A percentile compares a stretch with the other conserved stretches of the same genome.
Conservation (phyloP, 2,113 vertebrate genomes). For the Poeciliopsis turrubarensis region DNA sequence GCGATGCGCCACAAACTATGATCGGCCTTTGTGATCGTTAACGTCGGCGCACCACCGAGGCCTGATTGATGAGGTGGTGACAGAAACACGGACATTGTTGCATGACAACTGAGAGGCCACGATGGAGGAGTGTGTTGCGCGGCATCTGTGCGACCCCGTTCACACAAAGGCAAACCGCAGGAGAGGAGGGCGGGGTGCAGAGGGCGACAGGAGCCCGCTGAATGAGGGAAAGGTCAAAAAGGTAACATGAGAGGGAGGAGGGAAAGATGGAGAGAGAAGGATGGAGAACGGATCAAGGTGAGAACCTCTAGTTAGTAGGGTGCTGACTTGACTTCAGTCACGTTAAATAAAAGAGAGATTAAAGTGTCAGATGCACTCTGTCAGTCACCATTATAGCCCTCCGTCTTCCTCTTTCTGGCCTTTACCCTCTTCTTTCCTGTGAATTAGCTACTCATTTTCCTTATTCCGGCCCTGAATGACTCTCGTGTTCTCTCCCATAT, state of each 20-base stretch:
- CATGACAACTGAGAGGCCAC: conserved; percentile 43
- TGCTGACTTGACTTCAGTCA: conserved; percentile 53
- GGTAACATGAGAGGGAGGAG: conserved; percentile 45
- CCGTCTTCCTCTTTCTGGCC: conserved; percentile 12
- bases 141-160: conserved; percentile 14
- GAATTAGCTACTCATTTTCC: conserved; percentile 17
- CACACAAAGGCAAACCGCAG: conserved; percentile 19
- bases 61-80: conserved; percentile 68
- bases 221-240: conserved; percentile 33
- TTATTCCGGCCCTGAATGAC: background rate
- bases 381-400: conserved; percentile 22
- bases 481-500: conserved; percentile 16
- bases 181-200: background rate
- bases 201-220: conserved; percentile 26
- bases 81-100: conserved; percentile 48
- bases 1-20: background rate
- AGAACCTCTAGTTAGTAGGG: conserved; percentile 45
- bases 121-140: conserved; percentile 27
- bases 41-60: conserved; percentile 15
- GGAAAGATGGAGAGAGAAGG: background rate
- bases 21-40: background rate
- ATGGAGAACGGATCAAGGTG: conserved; percentile 53
- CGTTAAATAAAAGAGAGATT: conserved; percentile 48
- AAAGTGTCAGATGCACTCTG: conserved; percentile 26
- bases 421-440: conserved; percentile 43